Conservation (phyloP, 2,888 invertebrate genomes). For the Heteromurus nitidus region DNA sequence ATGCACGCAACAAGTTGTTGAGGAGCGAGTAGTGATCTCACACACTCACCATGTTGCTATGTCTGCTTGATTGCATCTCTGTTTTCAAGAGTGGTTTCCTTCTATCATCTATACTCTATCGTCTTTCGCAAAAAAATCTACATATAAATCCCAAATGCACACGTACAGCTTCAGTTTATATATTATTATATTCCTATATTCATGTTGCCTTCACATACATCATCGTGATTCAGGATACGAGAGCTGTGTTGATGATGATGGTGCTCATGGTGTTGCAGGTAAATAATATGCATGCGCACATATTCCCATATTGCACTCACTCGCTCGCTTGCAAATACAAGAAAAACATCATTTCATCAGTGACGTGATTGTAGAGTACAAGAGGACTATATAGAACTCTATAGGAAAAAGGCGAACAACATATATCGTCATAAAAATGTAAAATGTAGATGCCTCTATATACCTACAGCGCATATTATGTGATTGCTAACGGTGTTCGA, state of each 20-base stretch:
- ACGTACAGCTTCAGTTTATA: background rate
- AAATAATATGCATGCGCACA: background rate
- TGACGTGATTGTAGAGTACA: background rate
- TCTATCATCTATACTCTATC: background rate
- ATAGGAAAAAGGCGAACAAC: background rate
- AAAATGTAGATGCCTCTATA: too few species aligned
- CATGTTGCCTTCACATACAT: too few species aligned
- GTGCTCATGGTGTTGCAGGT: background rate
- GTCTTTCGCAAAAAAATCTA: background rate
- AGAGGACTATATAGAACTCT: background rate
- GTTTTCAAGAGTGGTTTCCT: too few species aligned
- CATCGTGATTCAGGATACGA: too few species aligned
- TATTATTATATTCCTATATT: background rate
- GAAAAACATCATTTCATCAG: background rate
- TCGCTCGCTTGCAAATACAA: background rate
- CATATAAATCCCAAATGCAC: background rate
- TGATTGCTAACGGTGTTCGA: conserved; percentile 50
- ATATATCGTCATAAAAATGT: background rate
- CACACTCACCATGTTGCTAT: background rate
- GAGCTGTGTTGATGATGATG: background rate
- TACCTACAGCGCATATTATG: too few species aligned
- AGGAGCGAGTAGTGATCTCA: background rate
- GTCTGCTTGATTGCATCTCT: background rate
- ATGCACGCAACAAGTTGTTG: background rate
- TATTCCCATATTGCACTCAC: background rate